These are phyloP conservation scores for Drosophila falleni DNA, from an alignment of 2,888 invertebrate genomes.

Conservation along the genomic window DNA sequence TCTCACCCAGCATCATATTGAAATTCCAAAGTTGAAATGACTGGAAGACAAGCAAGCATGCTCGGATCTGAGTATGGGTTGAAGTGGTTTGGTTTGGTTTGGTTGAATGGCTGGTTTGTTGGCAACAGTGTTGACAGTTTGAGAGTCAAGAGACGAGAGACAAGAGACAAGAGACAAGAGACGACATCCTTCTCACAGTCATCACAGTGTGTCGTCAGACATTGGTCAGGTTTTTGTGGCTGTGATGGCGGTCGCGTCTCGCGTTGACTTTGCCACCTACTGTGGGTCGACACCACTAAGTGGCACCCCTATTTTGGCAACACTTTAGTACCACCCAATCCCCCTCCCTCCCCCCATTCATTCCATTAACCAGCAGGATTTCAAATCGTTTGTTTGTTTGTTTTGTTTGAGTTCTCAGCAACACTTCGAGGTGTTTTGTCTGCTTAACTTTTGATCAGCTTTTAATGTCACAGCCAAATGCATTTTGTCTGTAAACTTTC, in stretches of 20 bases:
- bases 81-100: conserved; percentile 29
- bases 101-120: conserved; percentile 36
- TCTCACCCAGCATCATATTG: conserved; percentile 65
- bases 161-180: background rate
- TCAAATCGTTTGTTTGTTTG: conserved; percentile 35
- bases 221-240: conserved; percentile 65
- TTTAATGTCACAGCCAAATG: conserved; percentile 70
- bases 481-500: conserved; percentile 74
- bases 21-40: conserved; percentile 80
- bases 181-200: conserved; percentile 41
- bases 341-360: too few species aligned
- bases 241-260: conserved; percentile 53
- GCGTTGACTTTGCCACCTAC: conserved; percentile 8
- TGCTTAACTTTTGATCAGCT: conserved; percentile 77
- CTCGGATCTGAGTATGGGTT: conserved; percentile 6
- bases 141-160: background rate
- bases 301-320: conserved; percentile 54
- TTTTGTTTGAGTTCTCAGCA: conserved; percentile 53
- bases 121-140: conserved; percentile 32
- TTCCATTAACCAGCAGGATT: conserved; percentile 13
- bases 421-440: conserved; percentile 62
- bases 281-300: conserved; percentile 51
- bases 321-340: conserved; percentile 19
- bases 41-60: conserved; percentile 57
- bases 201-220: conserved; percentile 24